Conservation (phyloP, 1,140 invertebrate genomes). For the Elymnias hypermnestra region DNA sequence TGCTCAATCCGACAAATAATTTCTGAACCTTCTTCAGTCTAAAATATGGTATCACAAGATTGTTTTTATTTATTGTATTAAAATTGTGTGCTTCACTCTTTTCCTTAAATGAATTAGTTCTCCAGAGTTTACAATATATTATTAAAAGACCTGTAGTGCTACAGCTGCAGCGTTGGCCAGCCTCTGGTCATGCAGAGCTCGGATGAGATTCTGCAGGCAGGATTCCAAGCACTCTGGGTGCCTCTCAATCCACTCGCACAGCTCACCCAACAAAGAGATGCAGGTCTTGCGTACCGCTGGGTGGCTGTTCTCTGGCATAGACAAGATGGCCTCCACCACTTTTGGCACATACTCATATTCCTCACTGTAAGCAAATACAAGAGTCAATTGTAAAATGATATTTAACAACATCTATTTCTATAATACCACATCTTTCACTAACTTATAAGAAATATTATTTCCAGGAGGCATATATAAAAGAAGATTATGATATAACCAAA, state of each 20-base stretch:
- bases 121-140: background rate
- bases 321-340: conserved; percentile 93
- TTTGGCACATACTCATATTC: conserved; percentile 95
- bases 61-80: no score
- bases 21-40: no score
- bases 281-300: conserved; percentile 93
- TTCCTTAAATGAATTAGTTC: no score
- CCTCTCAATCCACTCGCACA: conserved; percentile 96
- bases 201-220: conserved; percentile 87
- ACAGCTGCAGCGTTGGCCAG: conserved; percentile 86
- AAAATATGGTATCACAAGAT: no score
- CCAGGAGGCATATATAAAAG: no score
- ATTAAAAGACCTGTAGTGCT: conserved; percentile 77
- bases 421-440: no score
- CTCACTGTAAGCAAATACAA: conserved; percentile 87
- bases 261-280: conserved; percentile 91
- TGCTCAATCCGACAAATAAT: no score
- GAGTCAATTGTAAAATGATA: no score
- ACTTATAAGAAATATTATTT: no score
- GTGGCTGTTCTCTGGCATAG: conserved; percentile 89
- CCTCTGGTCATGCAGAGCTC: conserved; percentile 82
- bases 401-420: no score
- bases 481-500: no score
- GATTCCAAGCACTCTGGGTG: conserved; percentile 89
- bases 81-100: no score